phyloP scores from a whole-genome alignment of 1,140 invertebrate genomes.

The Drosophila malerkotliana region DNA sequence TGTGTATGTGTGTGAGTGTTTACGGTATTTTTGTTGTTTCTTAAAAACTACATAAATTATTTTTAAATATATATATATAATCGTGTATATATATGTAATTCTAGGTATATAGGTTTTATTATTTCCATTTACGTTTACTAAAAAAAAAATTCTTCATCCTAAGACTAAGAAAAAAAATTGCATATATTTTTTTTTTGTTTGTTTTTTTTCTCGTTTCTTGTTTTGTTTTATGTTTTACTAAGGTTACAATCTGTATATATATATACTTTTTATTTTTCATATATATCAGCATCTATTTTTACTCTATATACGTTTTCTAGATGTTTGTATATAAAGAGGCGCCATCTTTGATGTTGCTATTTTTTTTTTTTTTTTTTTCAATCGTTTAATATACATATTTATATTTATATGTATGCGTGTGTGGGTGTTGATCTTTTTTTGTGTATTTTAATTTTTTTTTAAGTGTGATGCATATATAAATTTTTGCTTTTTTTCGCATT shows the following conservation, averaged over 20 bases:
- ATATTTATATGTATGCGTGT: conserved; percentile 30
- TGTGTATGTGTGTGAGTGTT: conserved; percentile 41
- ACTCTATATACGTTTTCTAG: conserved; percentile 37
- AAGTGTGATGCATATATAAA: conserved; percentile 34
- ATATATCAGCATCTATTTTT: conserved; percentile 32
- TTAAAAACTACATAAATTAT: conserved; percentile 76
- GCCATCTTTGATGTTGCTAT: conserved; percentile 76
- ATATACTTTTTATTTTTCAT: conserved; percentile 15
- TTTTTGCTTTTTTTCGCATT: conserved; percentile 29
- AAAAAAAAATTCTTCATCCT: conserved; percentile 72
- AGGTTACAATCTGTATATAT: conserved; percentile 57
- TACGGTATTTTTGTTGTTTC: conserved; percentile 56
- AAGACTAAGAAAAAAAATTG: conserved; percentile 76
- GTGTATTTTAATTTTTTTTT: not conserved
- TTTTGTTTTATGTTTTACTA: conserved; percentile 35
- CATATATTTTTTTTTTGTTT: conserved; percentile 35
- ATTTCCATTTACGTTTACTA: conserved; percentile 66
- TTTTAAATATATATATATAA: conserved; percentile 46
- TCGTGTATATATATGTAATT: conserved; percentile 39
- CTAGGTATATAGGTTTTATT: conserved; percentile 47
- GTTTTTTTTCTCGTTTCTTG: not conserved
- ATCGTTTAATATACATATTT: conserved; percentile 50
- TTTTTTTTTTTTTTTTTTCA: conserved; percentile 5
- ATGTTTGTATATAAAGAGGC: conserved; percentile 49
- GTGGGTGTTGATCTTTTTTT: conserved; percentile 6